These are phyloP conservation scores for Alectura lathami DNA, from an alignment of 2,113 vertebrate species.

Conservation along the genomic window DNA sequence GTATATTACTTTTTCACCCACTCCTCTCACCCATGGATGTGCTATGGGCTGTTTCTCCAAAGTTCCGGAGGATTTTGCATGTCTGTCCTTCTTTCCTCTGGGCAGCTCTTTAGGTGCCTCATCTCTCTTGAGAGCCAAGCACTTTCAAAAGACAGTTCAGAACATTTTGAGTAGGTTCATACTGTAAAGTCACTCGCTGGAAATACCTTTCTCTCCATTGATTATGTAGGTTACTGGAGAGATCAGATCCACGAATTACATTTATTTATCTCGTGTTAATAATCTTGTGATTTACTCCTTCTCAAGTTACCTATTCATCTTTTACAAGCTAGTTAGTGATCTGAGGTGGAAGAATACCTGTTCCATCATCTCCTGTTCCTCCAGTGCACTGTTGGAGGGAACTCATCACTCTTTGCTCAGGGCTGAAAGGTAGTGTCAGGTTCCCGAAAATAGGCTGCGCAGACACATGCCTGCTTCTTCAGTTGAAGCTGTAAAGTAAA, in stretches of 20 bases:
- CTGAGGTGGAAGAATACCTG: not conserved
- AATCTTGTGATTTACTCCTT: not conserved
- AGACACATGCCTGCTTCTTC: not conserved
- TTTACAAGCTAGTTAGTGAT: not conserved
- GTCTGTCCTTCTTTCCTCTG: not conserved
- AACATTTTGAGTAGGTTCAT: not conserved
- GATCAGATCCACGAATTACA: not conserved
- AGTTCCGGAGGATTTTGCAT: not conserved
- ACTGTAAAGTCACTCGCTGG: not conserved
- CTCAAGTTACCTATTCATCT: not conserved
- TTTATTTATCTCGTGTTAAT: not conserved
- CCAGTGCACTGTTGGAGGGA: fast-evolving
- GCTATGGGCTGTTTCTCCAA: not conserved
- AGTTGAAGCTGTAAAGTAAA: not conserved
- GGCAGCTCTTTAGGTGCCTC: not conserved
- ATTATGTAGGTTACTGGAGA: not conserved
- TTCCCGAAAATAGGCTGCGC: not conserved
- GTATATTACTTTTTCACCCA: not conserved
- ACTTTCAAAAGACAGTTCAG: not conserved
- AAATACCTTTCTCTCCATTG: not conserved
- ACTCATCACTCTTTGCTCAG: not conserved
- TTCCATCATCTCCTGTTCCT: not conserved
- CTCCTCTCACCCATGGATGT: not conserved
- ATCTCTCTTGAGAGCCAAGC: not conserved
- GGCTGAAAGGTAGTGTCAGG: not conserved